phyloP scores from a whole-genome alignment of 2,797 vertebrate species.

The Phrynocephalus guinanensis region DNA sequence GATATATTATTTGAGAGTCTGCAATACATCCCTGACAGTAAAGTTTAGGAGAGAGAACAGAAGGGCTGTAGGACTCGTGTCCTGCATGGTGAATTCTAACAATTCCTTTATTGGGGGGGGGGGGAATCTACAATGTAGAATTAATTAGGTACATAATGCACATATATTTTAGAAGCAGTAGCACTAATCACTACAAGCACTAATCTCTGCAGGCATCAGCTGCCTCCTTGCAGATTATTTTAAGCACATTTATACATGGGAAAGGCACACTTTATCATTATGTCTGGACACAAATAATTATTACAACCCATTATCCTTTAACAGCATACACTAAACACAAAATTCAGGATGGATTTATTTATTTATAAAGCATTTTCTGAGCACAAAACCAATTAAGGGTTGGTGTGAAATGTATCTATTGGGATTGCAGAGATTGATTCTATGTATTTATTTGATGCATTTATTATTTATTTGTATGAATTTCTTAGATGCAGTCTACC shows the following conservation, averaged over 20 bases:
- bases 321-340: constrained; percentile 23
- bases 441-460: not conserved
- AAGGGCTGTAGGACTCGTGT: not conserved
- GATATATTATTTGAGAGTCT: not conserved
- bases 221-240: not conserved
- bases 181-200: not conserved
- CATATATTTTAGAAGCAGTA: not conserved
- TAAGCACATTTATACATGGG: constrained; percentile 18
- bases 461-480: not conserved
- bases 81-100: not conserved
- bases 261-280: not conserved
- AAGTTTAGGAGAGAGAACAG: not conserved
- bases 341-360: constrained; percentile 7
- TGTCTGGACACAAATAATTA: constrained; percentile 39
- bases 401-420: constrained; percentile 59
- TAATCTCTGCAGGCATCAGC: not conserved
- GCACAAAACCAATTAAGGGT: constrained; percentile 7
- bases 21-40: not conserved
- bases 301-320: constrained; percentile 38
- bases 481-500: too few species aligned
- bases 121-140: not conserved
- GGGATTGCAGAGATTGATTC: constrained; percentile 31
- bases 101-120: not conserved
- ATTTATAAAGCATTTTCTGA: constrained; percentile 54
- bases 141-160: not conserved